phyloP scores from a whole-genome alignment of 1,140 invertebrate genomes.

The Dreissena rostriformis region DNA sequence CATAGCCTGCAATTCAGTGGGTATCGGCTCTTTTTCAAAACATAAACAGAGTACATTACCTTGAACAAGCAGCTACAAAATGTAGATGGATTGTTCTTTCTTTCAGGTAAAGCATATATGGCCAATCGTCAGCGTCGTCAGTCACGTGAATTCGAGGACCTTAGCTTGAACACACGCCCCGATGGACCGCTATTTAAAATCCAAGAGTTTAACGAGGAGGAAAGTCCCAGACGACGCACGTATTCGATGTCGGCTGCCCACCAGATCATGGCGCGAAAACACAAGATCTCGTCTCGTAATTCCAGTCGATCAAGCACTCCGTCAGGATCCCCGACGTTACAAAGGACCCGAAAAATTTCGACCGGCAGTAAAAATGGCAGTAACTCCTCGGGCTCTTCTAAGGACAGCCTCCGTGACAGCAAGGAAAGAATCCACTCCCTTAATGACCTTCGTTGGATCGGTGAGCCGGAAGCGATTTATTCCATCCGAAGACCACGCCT shows the following conservation, averaged over 20 bases:
- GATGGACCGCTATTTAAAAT: conserved; percentile 10
- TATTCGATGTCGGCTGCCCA: conserved; percentile 47
- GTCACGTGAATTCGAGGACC: conserved; percentile 49
- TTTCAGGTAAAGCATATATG: conserved; percentile 22
- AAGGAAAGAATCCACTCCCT: conserved; percentile 43
- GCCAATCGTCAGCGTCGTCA: background rate
- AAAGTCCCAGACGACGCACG: conserved; percentile 11
- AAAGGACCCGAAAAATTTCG: background rate
- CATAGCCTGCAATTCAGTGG: too few relatives aligned
- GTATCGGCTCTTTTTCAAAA: too few relatives aligned
- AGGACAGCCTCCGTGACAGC: conserved; percentile 30
- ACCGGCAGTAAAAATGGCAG: conserved; percentile 13
- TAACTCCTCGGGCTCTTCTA: conserved; percentile 26
- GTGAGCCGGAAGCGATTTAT: conserved; percentile 65
- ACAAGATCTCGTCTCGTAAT: background rate
- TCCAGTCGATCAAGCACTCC: conserved; percentile 22
- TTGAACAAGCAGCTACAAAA: too few relatives aligned
- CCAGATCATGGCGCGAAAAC: conserved; percentile 1
- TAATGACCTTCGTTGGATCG: conserved; percentile 56
- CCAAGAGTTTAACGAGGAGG: background rate
- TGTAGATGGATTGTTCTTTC: too few relatives aligned
- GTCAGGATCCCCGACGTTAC: conserved; percentile 3
- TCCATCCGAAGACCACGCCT: conserved; percentile 64
- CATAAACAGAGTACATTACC: too few relatives aligned
- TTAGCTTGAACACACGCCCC: conserved; percentile 23